Conservation (phyloP, 2,113 vertebrate genomes). For the Scytalopus superciliaris region DNA sequence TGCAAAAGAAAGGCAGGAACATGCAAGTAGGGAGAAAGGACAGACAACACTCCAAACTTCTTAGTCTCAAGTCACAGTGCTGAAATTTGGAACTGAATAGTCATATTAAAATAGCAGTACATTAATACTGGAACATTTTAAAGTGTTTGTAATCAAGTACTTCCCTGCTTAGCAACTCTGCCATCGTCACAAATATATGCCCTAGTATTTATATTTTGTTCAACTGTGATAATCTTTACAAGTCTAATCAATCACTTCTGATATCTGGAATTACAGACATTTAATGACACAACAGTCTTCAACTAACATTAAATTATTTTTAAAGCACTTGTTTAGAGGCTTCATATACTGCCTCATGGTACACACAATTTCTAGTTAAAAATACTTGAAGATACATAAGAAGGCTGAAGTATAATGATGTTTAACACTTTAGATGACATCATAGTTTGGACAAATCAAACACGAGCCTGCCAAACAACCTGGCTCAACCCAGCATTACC, state of each 20-base stretch:
- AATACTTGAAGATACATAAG: neutral
- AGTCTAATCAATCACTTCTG: neutral
- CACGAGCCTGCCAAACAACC: neutral
- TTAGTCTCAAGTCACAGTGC: neutral
- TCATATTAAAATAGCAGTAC: neutral
- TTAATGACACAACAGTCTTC: neutral
- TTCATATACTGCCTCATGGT: neutral
- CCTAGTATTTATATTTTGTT: neutral
- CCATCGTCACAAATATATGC: neutral
- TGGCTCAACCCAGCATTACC: neutral
- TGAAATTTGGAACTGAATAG: neutral
- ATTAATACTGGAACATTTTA: neutral
- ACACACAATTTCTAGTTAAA: neutral
- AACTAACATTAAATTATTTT: neutral
- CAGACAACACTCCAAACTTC: neutral
- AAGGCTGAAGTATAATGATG: neutral
- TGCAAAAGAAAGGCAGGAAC: neutral
- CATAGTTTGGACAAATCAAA: neutral
- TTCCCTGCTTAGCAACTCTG: neutral
- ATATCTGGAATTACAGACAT: neutral
- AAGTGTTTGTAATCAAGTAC: neutral
- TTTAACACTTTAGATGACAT: neutral
- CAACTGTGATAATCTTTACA: neutral
- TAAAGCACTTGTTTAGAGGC: neutral
- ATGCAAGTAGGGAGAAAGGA: neutral